These are phyloP conservation scores for Chunga burmeisteri DNA, from an alignment of 2,113 vertebrate species.

Conservation along the genomic window DNA sequence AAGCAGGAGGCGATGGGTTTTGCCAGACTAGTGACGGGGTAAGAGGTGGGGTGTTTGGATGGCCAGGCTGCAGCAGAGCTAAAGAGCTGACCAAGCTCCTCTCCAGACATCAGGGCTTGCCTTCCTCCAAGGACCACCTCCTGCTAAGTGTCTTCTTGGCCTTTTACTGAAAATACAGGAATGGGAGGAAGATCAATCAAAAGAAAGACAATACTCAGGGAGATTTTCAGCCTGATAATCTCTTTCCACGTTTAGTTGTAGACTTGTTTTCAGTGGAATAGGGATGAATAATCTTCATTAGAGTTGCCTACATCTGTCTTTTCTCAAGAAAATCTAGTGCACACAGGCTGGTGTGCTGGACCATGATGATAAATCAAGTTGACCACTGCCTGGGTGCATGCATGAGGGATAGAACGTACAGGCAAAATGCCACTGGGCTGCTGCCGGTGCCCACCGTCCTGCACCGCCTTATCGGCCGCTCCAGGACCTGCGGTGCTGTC, in stretches of 20 bases:
- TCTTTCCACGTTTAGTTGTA: neutral
- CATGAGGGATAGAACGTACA: rapidly evolving
- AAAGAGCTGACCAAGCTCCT: neutral
- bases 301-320: neutral
- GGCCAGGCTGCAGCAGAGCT: neutral
- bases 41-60: neutral
- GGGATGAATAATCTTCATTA: neutral
- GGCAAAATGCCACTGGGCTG: neutral
- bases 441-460: neutral
- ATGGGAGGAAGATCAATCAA: neutral
- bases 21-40: too few relatives aligned
- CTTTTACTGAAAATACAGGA: neutral
- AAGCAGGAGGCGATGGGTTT: neutral
- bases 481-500: neutral
- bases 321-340: neutral
- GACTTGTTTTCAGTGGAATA: neutral
- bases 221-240: neutral
- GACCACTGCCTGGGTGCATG: neutral
- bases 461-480: neutral
- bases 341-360: neutral
- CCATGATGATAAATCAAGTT: rapidly evolving
- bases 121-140: neutral
- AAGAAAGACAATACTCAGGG: neutral
- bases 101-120: neutral
- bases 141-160: neutral